Evolutionary conservation across 2,888 invertebrate genomes (phyloP).

Genomic region (Cheilosia vulpina): DNA sequence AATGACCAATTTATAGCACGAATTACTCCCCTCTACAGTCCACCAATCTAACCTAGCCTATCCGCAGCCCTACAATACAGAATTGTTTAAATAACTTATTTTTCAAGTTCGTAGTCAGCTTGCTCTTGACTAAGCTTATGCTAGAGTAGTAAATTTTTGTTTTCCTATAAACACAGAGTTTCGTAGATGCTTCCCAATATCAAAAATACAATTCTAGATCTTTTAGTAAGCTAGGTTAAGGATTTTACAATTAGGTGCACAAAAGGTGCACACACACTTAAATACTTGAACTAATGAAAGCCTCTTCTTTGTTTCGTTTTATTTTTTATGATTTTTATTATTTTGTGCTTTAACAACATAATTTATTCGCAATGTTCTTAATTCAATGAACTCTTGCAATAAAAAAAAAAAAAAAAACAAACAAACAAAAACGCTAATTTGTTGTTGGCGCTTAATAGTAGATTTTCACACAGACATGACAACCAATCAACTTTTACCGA

Average conservation of each 20-base stretch:
- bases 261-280: constrained; percentile 4
- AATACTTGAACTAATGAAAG: constrained; percentile 44
- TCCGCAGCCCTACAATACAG: too few species aligned
- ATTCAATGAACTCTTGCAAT: constrained; percentile 49
- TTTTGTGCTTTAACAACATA: constrained; percentile 66
- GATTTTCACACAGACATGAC: constrained; percentile 84
- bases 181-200: too few species aligned
- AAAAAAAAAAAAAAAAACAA: constrained; percentile 26
- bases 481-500: constrained; percentile 84
- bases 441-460: constrained; percentile 80
- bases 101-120: too few species aligned
- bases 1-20: too few species aligned
- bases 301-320: constrained; percentile 33
- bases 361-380: constrained; percentile 53
- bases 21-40: too few species aligned
- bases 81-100: too few species aligned
- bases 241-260: constrained; percentile 23
- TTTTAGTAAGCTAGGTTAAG: not conserved
- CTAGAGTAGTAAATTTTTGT: not conserved
- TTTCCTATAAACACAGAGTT: not conserved
- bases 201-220: too few species aligned
- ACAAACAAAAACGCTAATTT: constrained; percentile 73
- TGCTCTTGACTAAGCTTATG: too few species aligned
- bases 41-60: too few species aligned
- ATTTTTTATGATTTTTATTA: constrained; percentile 47